Conservation (phyloP, 1,140 invertebrate genomes). For the honey bee (Apis mellifera) region Amel_HAv3.1 CM009940.2:9267501-9268000, state of each 20-base stretch:
- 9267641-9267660: constrained; percentile 41
- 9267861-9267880: too few species aligned
- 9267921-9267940: constrained; percentile 10
- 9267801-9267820: too few species aligned
- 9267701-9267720: constrained; percentile 47
- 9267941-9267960: constrained; percentile 13
- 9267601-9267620: constrained; percentile 52
- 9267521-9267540: constrained; percentile 51
- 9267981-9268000: constrained; percentile 27
- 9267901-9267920: not conserved
- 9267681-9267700: constrained; percentile 61
- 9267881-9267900: too few species aligned
- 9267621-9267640: constrained; percentile 64
- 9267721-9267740: constrained; percentile 48
- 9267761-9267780: constrained; percentile 71
- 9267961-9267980: constrained; percentile 17
- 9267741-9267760: constrained; percentile 30
- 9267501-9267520: constrained; percentile 39
- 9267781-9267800: constrained; percentile 77
- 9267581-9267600: constrained; percentile 52
- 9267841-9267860: not conserved
- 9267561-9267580: constrained; percentile 73
- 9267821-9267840: not conserved
- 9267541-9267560: constrained; percentile 55
- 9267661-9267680: constrained; percentile 26